A percentile compares a stretch with the other conserved stretches of the same genome.
These are phyloP conservation scores for Parasteatoda lunata DNA, from an alignment of 2,888 invertebrate species.

Conservation along the genomic window DNA sequence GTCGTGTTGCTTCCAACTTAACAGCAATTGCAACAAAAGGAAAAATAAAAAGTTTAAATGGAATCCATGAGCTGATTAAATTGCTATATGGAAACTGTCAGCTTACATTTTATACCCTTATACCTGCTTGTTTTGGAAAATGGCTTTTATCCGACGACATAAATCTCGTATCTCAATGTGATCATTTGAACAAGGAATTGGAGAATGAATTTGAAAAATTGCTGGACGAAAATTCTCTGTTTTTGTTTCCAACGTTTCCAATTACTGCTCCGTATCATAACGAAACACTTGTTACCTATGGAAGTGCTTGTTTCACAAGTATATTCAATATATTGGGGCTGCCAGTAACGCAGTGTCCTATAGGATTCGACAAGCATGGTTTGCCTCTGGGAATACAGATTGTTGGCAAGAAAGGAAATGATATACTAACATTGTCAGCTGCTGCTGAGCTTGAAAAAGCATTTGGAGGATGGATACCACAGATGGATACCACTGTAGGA, in stretches of 20 bases:
- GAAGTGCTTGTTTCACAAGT: conserved; percentile 90
- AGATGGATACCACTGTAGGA: too few relatives aligned
- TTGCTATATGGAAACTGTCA: conserved; percentile 10
- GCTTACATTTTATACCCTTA: background rate
- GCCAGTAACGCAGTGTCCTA: conserved; percentile 89
- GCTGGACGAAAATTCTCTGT: conserved; percentile 76
- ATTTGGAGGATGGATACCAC: conserved; percentile 86
- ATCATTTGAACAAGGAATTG: background rate
- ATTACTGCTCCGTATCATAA: conserved; percentile 90
- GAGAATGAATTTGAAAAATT: conserved; percentile 8
- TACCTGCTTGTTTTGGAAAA: background rate
- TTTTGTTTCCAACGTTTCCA: conserved; percentile 92
- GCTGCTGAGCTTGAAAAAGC: conserved; percentile 84
- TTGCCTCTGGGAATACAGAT: conserved; percentile 87
- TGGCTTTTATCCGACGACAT: background rate
- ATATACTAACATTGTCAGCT: conserved; percentile 85
- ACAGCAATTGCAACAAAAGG: background rate
- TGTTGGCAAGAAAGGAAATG: conserved; percentile 78
- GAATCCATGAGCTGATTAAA: conserved; percentile 18
- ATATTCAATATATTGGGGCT: conserved; percentile 90
- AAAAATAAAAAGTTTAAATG: background rate
- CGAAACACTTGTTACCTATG: conserved; percentile 85
- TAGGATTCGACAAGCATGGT: conserved; percentile 83
- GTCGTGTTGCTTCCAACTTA: background rate
- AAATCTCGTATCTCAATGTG: background rate